Conservation (phyloP, 2,888 invertebrate genomes). For the Salticus scenicus region DNA sequence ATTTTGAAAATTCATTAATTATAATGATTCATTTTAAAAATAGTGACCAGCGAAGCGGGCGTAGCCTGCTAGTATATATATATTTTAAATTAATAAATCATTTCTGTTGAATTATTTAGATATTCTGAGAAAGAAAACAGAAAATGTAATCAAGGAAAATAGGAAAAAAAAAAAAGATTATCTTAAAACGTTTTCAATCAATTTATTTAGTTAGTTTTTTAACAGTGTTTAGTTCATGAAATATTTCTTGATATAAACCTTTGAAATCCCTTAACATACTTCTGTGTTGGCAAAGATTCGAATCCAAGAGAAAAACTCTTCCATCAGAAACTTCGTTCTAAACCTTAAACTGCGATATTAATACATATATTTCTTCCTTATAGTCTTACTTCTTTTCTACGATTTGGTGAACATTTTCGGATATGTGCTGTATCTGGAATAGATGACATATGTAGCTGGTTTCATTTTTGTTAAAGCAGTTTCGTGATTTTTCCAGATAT, state of each 20-base stretch:
- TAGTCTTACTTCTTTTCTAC: slow-evolving; percentile 11
- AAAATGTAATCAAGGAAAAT: too few relatives aligned
- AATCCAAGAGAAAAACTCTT: neutral
- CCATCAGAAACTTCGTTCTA: neutral
- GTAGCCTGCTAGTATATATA: too few relatives aligned
- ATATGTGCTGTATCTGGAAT: slow-evolving; percentile 57
- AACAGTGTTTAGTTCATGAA: too few relatives aligned
- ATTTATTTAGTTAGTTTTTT: too few relatives aligned
- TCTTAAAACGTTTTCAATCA: too few relatives aligned
- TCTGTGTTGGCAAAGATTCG: slow-evolving; percentile 21
- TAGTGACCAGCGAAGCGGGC: too few relatives aligned
- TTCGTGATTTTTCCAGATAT: neutral
- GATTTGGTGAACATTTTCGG: slow-evolving; percentile 21
- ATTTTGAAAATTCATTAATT: too few relatives aligned
- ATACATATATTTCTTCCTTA: slow-evolving; percentile 43
- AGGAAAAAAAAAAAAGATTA: too few relatives aligned
- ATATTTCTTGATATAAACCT: slow-evolving; percentile 25
- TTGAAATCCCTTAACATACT: slow-evolving; percentile 23
- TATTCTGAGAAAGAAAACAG: too few relatives aligned
- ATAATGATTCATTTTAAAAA: too few relatives aligned
- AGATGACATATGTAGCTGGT: slow-evolving; percentile 51
- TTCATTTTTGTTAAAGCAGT: slow-evolving; percentile 4
- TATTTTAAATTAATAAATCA: too few relatives aligned
- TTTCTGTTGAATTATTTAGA: too few relatives aligned
- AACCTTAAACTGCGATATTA: slow-evolving; percentile 55